A percentile compares a stretch with the other conserved stretches of the same genome.
Conservation (phyloP, 2,113 vertebrate species). For the Amblyornis subalaris region DNA sequence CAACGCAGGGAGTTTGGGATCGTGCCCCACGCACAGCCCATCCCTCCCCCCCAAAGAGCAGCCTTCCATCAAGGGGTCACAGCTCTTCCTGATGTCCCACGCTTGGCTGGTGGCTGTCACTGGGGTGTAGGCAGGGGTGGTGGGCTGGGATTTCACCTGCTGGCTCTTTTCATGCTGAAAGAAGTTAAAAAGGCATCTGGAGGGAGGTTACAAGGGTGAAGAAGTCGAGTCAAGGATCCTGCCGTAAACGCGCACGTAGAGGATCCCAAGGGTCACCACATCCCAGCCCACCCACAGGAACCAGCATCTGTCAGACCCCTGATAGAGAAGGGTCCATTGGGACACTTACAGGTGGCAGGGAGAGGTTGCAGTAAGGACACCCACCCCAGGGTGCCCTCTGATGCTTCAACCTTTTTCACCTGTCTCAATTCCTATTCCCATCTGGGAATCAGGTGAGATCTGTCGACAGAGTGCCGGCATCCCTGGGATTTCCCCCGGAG, state of each 20-base stretch:
- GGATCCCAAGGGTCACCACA: not conserved
- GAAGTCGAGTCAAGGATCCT: not conserved
- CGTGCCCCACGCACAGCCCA: not conserved
- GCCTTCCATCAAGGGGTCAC: not conserved
- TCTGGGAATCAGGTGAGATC: not conserved
- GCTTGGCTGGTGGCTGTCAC: rapidly evolving
- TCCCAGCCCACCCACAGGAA: not conserved
- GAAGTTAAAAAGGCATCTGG: not conserved
- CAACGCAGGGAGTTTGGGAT: rapidly evolving
- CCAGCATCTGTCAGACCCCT: rapidly evolving
- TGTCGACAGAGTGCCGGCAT: rapidly evolving
- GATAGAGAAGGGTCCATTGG: not conserved
- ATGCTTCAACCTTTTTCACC: not conserved
- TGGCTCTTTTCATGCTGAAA: not conserved
- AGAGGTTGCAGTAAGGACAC: not conserved
- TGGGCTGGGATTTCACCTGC: not conserved
- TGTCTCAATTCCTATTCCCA: not conserved
- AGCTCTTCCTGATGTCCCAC: not conserved
- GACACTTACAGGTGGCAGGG: not conserved
- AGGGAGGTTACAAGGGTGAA: not conserved
- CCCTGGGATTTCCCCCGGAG: not conserved
- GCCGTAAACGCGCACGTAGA: rapidly evolving
- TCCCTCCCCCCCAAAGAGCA: not conserved
- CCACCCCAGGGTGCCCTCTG: rapidly evolving
- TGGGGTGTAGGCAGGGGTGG: not conserved